Evolutionary conservation across 2,797 vertebrate genomes (phyloP), one percentile per base, ranked within the genome.

Genomic region (Carcharodon carcharias): DNA sequence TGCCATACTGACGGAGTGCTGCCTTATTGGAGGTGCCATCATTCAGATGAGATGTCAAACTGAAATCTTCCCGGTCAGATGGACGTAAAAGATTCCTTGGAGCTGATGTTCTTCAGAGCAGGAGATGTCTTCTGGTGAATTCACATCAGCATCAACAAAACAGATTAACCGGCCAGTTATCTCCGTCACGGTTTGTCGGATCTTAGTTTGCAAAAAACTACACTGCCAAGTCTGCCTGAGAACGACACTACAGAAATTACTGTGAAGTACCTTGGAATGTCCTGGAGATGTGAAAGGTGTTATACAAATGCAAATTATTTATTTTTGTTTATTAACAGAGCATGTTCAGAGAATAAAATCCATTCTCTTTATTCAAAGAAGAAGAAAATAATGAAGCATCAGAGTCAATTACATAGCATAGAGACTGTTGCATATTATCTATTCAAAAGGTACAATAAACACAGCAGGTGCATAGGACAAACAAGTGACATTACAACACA

Each of bases 401-500:
- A 77, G 94, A 77, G 45, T 77, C 69, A 95, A 95, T 95, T 95
- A 73, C 28, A 63, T n/a, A 95, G 67, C 45, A 50, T 58, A n/a
- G 58, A 40, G 12, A 65, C 31, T 40, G 61, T 92, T 92, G 89
- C 45, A 35, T 58, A 35, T 35, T 77, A 77, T 95, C 69, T 56
- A 35, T 56, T 77, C 94, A 77, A 56, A 35, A 35, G 14, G 16
- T 95, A 56, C 71, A 56, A 67, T 67, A 93, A 93, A 77, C 94
- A 56, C 69, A 77, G 94, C 94, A 95, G 94, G 94, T 71, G 40
- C 16, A 93, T n/a, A 21, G 94, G n/a, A 45, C 45, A 69, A 73
- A 95, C n/a, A 91, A 28, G 40, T 61, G 23, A 61, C 35, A 61
- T 63, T 50, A 45, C 1, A 28, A 11, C 63, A 93, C 67, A 16